A percentile compares a stretch with the other conserved stretches of the same genome.
phyloP scores from a whole-genome alignment of 2,113 vertebrate species.

The Eleginops maclovinus region DNA sequence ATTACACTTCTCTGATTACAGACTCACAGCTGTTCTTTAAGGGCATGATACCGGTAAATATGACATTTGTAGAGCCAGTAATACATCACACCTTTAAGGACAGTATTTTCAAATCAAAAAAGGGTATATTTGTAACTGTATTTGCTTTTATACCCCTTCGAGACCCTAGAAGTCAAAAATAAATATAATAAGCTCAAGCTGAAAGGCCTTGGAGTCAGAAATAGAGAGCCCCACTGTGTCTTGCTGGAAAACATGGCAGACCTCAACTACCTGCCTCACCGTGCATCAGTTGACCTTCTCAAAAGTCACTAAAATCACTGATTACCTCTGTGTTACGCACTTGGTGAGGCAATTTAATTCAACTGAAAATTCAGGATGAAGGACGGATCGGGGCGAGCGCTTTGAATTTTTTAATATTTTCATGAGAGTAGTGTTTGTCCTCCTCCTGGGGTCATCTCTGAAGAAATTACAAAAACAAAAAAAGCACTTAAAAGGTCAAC shows the following conservation, averaged over 20 bases:
- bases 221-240: not conserved
- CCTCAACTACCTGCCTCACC: conserved; percentile 24
- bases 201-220: not conserved
- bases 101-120: not conserved
- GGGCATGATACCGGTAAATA: not conserved
- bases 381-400: not conserved
- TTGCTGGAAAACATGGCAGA: conserved; percentile 33
- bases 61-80: not conserved
- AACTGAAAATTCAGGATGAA: conserved; percentile 30
- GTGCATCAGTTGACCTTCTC: conserved; percentile 58
- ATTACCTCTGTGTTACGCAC: conserved; percentile 35
- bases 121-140: not conserved
- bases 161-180: not conserved
- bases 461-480: not conserved
- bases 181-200: not conserved
- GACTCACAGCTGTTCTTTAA: conserved; percentile 15
- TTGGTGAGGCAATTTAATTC: conserved; percentile 58
- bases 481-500: conserved; percentile 28
- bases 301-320: conserved; percentile 43
- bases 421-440: not conserved
- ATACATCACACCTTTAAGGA: conserved; percentile 5
- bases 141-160: not conserved
- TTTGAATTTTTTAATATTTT: conserved; percentile 7
- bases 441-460: conserved; percentile 9
- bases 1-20: conserved; percentile 57